These are phyloP conservation scores for Rhabdomys pumilio DNA, from an alignment of 2,797 vertebrate genomes.

Conservation along the genomic window DNA sequence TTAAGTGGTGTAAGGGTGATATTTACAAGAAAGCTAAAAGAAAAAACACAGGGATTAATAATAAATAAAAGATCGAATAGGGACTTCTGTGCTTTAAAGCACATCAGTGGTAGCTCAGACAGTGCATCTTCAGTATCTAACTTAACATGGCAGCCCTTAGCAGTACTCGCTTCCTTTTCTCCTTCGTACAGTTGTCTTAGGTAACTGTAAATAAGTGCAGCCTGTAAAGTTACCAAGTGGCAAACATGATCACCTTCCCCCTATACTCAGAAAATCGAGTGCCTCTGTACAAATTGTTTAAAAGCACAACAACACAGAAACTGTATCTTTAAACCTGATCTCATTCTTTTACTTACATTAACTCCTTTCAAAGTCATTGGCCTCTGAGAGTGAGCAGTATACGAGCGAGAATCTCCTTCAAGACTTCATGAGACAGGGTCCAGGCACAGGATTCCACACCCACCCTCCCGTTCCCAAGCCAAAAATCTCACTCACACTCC, in stretches of 20 bases:
- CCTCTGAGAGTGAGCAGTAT: slow-evolving; percentile 68
- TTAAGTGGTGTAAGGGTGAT: slow-evolving; percentile 78
- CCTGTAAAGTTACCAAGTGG: slow-evolving; percentile 76
- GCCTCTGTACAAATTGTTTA: slow-evolving; percentile 83
- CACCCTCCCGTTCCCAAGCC: slow-evolving; percentile 29
- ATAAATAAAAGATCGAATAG: slow-evolving; percentile 87
- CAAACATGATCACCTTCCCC: slow-evolving; percentile 70
- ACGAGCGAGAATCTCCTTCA: slow-evolving; percentile 38
- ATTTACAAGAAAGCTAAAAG: slow-evolving; percentile 85
- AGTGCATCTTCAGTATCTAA: slow-evolving; percentile 86
- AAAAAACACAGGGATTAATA: neutral
- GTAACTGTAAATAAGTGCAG: slow-evolving; percentile 86
- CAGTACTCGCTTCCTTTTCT: slow-evolving; percentile 84
- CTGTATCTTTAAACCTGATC: slow-evolving; percentile 68
- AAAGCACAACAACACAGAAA: neutral
- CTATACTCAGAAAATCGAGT: slow-evolving; percentile 80
- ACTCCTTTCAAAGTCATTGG: slow-evolving; percentile 53
- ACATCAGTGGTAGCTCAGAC: slow-evolving; percentile 87
- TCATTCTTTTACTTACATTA: slow-evolving; percentile 52
- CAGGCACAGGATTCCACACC: slow-evolving; percentile 32
- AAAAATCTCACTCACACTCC: neutral
- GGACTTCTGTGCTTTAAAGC: slow-evolving; percentile 89
- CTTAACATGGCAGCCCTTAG: slow-evolving; percentile 85
- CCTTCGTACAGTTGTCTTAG: slow-evolving; percentile 85
- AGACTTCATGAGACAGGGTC: slow-evolving; percentile 49